Conservation (phyloP, 2,113 vertebrate species). For the Tapirus terrestris region DNA sequence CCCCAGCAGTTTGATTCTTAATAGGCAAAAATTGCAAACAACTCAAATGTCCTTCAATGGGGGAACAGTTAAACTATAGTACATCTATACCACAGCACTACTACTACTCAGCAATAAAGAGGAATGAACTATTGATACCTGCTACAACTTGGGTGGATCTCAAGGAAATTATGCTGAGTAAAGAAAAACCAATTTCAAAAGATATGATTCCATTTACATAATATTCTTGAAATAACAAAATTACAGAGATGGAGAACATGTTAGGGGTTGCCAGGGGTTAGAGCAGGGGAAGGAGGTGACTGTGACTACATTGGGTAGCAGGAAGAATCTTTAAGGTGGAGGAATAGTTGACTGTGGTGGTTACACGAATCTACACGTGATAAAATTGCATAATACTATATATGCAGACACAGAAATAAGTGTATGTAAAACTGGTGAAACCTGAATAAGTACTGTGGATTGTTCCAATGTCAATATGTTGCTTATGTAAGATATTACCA, state of each 20-base stretch:
- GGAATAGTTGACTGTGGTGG: neutral
- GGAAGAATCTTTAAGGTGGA: slow-evolving; percentile 36
- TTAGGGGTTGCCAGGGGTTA: slow-evolving; percentile 17
- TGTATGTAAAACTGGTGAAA: slow-evolving; percentile 35
- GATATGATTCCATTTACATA: neutral
- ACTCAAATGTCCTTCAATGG: neutral
- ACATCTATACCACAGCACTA: slow-evolving; percentile 9
- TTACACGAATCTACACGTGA: neutral
- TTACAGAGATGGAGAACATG: slow-evolving; percentile 36
- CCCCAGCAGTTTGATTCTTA: slow-evolving; percentile 32
- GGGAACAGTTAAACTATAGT: slow-evolving; percentile 18
- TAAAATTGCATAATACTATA: neutral
- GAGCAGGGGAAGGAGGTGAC: neutral
- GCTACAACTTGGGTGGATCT: neutral
- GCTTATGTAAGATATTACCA: neutral
- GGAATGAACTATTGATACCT: neutral
- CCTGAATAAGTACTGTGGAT: slow-evolving; percentile 17
- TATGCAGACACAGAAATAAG: slow-evolving; percentile 35
- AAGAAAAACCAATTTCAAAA: slow-evolving; percentile 48
- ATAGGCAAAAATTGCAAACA: slow-evolving; percentile 40
- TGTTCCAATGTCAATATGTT: neutral
- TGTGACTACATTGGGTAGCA: neutral
- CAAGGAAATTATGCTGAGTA: slow-evolving; percentile 44
- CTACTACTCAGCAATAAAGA: slow-evolving; percentile 49
- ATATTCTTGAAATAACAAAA: slow-evolving; percentile 35